A percentile compares a stretch with the other conserved stretches of the same genome.
phyloP scores from a whole-genome alignment of 2,888 invertebrate genomes.

The Tipula unca region DNA sequence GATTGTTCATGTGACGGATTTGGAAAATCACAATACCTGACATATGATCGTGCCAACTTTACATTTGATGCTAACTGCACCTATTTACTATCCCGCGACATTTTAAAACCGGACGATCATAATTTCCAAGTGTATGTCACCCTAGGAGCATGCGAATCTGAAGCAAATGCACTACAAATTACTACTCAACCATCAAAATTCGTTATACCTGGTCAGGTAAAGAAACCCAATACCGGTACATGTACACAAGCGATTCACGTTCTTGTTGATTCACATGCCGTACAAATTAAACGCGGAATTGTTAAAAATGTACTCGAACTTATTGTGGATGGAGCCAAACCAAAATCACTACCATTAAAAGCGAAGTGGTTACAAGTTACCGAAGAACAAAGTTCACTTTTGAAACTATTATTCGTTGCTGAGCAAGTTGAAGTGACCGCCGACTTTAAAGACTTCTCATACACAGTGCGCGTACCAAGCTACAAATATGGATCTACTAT shows the following conservation, averaged over 20 bases:
- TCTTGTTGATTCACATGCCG: slow-evolving; percentile 53
- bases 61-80: slow-evolving; percentile 79
- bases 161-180: not conserved
- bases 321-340: slow-evolving; percentile 37
- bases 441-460: slow-evolving; percentile 44
- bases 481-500: slow-evolving; percentile 60
- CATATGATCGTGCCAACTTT: slow-evolving; percentile 72
- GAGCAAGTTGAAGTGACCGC: slow-evolving; percentile 59
- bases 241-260: slow-evolving; percentile 64
- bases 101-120: slow-evolving; percentile 46
- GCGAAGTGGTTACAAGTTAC: slow-evolving; percentile 55
- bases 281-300: slow-evolving; percentile 45
- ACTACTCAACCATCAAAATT: not conserved
- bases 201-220: not conserved
- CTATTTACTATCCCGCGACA: slow-evolving; percentile 64
- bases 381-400: slow-evolving; percentile 50
- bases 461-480: slow-evolving; percentile 59
- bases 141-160: slow-evolving; percentile 51
- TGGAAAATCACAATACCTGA: slow-evolving; percentile 71
- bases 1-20: slow-evolving; percentile 71
- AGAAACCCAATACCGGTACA: slow-evolving; percentile 39
- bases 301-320: slow-evolving; percentile 35
- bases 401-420: slow-evolving; percentile 54
- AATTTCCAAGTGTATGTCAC: slow-evolving; percentile 50
- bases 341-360: slow-evolving; percentile 44